Conservation (phyloP, 2,113 vertebrate species). For the Pteruthius melanotis region DNA sequence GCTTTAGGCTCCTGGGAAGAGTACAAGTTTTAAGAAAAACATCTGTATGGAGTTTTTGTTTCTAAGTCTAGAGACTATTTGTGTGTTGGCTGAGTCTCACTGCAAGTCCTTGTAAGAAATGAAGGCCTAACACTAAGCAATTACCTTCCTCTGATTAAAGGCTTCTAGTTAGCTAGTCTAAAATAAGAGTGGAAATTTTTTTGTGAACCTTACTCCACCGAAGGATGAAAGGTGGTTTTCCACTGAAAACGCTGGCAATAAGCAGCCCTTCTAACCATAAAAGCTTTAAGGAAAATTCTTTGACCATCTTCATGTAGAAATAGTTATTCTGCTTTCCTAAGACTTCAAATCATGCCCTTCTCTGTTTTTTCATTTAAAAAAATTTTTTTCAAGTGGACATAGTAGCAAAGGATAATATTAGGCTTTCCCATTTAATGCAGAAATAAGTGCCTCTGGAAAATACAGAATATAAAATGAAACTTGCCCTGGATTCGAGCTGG, state of each 20-base stretch:
- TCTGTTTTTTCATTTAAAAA: background rate
- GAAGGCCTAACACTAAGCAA: background rate
- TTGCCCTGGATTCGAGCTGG: background rate
- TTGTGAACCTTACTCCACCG: background rate
- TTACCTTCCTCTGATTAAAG: background rate
- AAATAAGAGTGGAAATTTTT: constrained; percentile 7
- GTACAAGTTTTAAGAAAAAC: background rate
- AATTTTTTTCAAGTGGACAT: background rate
- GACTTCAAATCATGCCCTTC: background rate
- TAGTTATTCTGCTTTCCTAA: background rate
- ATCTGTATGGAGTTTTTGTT: background rate
- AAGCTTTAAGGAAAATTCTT: background rate
- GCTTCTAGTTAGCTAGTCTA: background rate
- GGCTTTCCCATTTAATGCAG: background rate
- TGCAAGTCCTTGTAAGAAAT: background rate
- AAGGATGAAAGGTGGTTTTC: constrained; percentile 3
- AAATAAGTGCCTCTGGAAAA: constrained; percentile 9
- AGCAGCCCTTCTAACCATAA: background rate
- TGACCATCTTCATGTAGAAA: background rate
- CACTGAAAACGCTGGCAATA: background rate
- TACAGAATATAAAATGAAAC: background rate
- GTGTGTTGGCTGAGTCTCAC: background rate
- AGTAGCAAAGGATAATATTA: background rate
- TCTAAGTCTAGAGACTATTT: background rate
- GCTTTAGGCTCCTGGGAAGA: background rate